A percentile compares a stretch with the other conserved stretches of the same genome.
Conservation (phyloP, 2,113 vertebrate species). For the Opisthocomus hoazin region DNA sequence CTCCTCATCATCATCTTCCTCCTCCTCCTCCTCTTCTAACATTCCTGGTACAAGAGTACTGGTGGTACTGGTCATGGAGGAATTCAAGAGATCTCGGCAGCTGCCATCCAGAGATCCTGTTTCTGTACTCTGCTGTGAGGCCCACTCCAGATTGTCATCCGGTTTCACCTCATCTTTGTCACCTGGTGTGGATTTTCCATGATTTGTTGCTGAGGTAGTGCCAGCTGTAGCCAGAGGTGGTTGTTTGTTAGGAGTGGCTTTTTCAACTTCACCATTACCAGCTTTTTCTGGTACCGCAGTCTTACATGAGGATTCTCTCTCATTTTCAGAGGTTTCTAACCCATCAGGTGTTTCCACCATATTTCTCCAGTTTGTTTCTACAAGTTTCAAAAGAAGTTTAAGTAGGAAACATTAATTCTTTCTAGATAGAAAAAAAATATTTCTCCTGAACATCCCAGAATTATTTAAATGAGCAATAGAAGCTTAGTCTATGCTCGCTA, state of each 20-base stretch:
- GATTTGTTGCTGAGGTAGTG: slow-evolving; percentile 45
- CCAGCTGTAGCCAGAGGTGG: not conserved
- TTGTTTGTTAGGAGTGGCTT: slow-evolving; percentile 49
- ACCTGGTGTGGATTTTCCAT: slow-evolving; percentile 44
- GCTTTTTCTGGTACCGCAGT: slow-evolving; percentile 56
- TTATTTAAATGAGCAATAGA: not conserved
- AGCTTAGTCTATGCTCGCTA: not conserved
- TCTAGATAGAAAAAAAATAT: not conserved
- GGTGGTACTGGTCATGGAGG: slow-evolving; percentile 96
- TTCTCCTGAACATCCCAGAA: not conserved
- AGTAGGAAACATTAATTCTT: not conserved
- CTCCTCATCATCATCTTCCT: slow-evolving; percentile 81
- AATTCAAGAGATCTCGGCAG: slow-evolving; percentile 89
- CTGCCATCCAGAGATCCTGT: slow-evolving; percentile 94
- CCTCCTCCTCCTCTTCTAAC: slow-evolving; percentile 91
- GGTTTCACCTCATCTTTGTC: slow-evolving; percentile 85
- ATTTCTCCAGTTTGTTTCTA: slow-evolving; percentile 97
- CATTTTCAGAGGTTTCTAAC: slow-evolving; percentile 81
- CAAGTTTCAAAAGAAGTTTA: slow-evolving; percentile 25
- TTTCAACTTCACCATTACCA: slow-evolving; percentile 9
- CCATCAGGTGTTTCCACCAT: slow-evolving; percentile 95
- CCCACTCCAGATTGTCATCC: slow-evolving; percentile 92
- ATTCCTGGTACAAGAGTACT: slow-evolving; percentile 96
- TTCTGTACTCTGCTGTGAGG: slow-evolving; percentile 96
- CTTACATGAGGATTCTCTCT: slow-evolving; percentile 70